Conservation (phyloP, 1,140 invertebrate genomes). For the Holotrichia oblita region DNA sequence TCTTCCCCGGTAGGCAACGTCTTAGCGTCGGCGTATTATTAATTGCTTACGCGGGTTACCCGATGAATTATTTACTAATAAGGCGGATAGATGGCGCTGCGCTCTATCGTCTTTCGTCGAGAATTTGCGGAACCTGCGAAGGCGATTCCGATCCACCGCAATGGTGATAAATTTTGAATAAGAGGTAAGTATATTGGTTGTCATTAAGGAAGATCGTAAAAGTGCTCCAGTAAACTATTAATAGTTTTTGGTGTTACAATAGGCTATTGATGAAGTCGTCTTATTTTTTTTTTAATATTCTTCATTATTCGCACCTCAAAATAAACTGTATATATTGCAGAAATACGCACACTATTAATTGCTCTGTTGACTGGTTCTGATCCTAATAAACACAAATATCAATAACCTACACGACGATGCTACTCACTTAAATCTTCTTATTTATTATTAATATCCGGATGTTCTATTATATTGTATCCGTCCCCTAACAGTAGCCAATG, state of each 20-base stretch:
- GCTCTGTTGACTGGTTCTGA: background rate
- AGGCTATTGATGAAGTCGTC: too few relatives aligned
- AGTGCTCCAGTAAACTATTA: too few relatives aligned
- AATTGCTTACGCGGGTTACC: conserved; percentile 20
- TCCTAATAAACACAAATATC: conserved; percentile 22
- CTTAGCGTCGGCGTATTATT: conserved; percentile 17
- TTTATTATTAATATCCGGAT: conserved; percentile 37
- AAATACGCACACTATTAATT: too few relatives aligned
- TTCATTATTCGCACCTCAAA: too few relatives aligned
- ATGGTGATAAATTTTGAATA: background rate
- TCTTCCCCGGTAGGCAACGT: conserved; percentile 19
- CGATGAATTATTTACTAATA: conserved; percentile 32
- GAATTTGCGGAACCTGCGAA: background rate
- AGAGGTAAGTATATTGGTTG: background rate
- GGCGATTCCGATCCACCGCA: conserved; percentile 1
- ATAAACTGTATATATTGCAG: too few relatives aligned
- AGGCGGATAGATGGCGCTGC: conserved; percentile 2
- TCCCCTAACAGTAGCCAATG: background rate
- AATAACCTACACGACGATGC: background rate
- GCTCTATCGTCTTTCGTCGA: background rate
- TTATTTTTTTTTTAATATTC: too few relatives aligned
- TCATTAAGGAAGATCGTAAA: too few relatives aligned
- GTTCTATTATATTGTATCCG: conserved; percentile 12
- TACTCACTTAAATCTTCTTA: conserved; percentile 25
- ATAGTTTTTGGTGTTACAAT: too few relatives aligned